Conservation (phyloP, 2,888 invertebrate species). For the Phaedon cochleariae region DNA sequence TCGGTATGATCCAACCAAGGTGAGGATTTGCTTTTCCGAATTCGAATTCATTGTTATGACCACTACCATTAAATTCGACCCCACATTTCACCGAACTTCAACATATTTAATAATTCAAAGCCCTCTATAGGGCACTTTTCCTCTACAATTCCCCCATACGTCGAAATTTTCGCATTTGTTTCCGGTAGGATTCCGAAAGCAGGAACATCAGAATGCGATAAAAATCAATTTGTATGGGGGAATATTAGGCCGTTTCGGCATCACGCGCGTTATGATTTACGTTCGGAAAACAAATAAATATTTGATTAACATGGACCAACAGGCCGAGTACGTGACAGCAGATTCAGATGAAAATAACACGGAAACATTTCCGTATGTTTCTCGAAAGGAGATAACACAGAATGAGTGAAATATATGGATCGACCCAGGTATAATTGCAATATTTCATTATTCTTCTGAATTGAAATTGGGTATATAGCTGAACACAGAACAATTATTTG, state of each 20-base stretch:
- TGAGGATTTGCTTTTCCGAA: too few species aligned
- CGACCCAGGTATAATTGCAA: too few species aligned
- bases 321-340: too few species aligned
- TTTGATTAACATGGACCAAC: too few species aligned
- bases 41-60: neutral
- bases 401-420: too few species aligned
- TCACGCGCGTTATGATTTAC: neutral
- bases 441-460: too few species aligned
- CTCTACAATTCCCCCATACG: neutral
- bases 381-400: too few species aligned
- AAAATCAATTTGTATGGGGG: slow-evolving; percentile 30
- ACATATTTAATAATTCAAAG: neutral
- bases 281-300: neutral
- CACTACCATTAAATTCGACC: neutral
- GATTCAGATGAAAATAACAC: too few species aligned
- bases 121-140: neutral
- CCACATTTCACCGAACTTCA: neutral
- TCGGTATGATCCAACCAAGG: too few species aligned
- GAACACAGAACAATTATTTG: too few species aligned
- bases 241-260: neutral
- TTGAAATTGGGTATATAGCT: too few species aligned
- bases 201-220: slow-evolving; percentile 12
- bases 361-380: too few species aligned
- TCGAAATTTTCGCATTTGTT: neutral
- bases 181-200: neutral